A percentile compares a stretch with the other conserved stretches of the same genome.
Conservation (phyloP, 1,140 invertebrate genomes). For the Drosophila repletoides region DNA sequence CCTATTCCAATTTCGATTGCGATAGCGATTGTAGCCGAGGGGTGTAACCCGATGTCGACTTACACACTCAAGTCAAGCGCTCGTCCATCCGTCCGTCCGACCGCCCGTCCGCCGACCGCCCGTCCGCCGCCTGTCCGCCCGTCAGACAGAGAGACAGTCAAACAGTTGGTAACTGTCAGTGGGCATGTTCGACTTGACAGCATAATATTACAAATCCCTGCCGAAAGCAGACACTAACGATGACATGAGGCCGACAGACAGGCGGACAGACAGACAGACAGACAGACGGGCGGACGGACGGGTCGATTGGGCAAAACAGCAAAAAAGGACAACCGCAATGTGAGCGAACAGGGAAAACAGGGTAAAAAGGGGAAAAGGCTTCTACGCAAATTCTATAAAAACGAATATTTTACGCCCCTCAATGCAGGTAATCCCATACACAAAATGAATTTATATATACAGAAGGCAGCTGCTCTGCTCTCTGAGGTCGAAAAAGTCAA, state of each 20-base stretch:
- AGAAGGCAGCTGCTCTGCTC: conserved; percentile 16
- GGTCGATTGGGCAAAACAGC: not conserved
- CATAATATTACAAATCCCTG: conserved; percentile 80
- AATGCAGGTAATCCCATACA: conserved; percentile 24
- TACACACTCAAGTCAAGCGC: conserved; percentile 63
- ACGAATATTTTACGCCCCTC: conserved; percentile 19
- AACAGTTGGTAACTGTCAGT: conserved; percentile 77
- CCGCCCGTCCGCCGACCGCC: no score
- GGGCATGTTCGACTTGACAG: conserved; percentile 79
- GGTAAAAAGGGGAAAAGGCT: conserved; percentile 8
- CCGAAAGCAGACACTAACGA: conserved; percentile 76
- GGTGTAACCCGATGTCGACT: conserved; percentile 56
- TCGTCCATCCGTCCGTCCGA: no score
- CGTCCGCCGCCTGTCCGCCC: no score
- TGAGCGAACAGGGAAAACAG: not conserved
- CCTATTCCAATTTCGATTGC: conserved; percentile 17
- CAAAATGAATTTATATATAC: not conserved
- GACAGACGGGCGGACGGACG: not conserved
- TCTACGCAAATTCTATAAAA: conserved; percentile 41
- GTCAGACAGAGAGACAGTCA: no score
- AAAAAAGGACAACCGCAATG: conserved; percentile 39
- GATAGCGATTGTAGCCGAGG: conserved; percentile 5
- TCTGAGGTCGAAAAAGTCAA: conserved; percentile 11
- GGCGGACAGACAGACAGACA: conserved; percentile 34
- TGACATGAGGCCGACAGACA: conserved; percentile 53